Evolutionary conservation across 2,113 vertebrate species (phyloP).

Genomic region (Myiozetetes cayanensis): DNA sequence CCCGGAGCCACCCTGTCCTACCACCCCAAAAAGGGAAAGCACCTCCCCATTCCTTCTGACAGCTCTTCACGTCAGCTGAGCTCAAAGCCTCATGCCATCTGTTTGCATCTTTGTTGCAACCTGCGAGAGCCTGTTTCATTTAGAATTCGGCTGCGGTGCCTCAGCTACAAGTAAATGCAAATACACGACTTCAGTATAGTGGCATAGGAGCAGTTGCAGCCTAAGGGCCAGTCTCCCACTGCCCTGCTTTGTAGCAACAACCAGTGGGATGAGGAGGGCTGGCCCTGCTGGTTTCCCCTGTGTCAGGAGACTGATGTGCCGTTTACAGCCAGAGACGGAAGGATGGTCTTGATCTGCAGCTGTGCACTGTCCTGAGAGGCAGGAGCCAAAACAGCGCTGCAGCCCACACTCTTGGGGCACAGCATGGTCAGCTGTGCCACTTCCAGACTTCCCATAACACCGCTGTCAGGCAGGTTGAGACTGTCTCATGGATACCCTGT

Average conservation of each 20-base stretch:
- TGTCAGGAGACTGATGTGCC: background rate
- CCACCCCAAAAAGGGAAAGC: background rate
- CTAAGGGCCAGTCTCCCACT: accelerated
- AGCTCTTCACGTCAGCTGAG: background rate
- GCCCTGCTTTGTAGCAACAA: background rate
- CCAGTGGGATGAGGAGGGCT: background rate
- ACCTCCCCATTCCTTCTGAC: background rate
- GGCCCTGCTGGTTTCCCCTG: background rate
- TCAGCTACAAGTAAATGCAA: background rate
- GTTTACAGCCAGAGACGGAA: background rate
- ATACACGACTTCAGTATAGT: accelerated
- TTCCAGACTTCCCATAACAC: background rate
- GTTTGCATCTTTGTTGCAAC: background rate
- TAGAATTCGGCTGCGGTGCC: background rate
- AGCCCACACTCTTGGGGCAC: background rate
- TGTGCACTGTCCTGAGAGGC: background rate
- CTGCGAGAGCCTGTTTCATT: background rate
- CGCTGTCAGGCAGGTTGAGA: background rate
- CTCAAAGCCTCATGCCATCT: background rate
- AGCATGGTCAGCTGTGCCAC: accelerated
- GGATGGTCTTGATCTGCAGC: accelerated
- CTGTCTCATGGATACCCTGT: background rate
- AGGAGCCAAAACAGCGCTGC: background rate
- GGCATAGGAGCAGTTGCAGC: background rate
- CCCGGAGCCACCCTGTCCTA: background rate